Percentiles rank a stretch among this genome's conserved stretches.
Conservation (phyloP, 2,113 vertebrate genomes). For the Elgaria multicarinata region DNA sequence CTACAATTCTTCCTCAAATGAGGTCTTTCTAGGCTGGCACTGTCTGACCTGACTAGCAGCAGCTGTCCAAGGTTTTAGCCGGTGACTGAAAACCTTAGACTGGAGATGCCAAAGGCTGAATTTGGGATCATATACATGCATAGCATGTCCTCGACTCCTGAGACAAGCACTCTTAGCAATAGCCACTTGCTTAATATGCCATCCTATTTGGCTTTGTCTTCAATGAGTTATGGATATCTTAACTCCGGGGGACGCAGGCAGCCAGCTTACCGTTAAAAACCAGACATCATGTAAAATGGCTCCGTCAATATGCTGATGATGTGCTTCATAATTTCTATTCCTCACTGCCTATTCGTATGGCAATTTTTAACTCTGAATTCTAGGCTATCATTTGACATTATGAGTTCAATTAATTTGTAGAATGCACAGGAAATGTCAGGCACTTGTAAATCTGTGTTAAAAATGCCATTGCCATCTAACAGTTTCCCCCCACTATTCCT, state of each 20-base stretch:
- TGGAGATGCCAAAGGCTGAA: not conserved
- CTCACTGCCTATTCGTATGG: conserved; percentile 25
- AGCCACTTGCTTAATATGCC: not conserved
- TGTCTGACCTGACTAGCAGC: not conserved
- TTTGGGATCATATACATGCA: not conserved
- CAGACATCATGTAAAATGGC: conserved; percentile 12
- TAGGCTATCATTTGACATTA: conserved; percentile 46
- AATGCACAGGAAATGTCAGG: conserved; percentile 42
- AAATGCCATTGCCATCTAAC: conserved; percentile 51
- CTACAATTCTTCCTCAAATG: not conserved
- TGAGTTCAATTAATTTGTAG: conserved; percentile 59
- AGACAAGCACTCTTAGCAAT: not conserved
- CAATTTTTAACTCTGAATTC: conserved; percentile 44
- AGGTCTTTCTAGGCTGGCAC: not conserved
- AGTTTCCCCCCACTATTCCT: not conserved
- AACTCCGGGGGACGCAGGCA: not conserved
- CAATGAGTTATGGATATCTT: conserved; percentile 30
- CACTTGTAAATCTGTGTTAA: conserved; percentile 54
- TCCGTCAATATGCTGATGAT: conserved; percentile 15
- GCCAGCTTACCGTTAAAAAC: conserved; percentile 25
- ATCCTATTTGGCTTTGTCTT: conserved; percentile 1
- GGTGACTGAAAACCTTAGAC: not conserved
- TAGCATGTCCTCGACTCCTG: not conserved
- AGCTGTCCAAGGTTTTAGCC: not conserved
- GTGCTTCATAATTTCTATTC: conserved; percentile 35